Evolutionary conservation across 1,140 invertebrate species (phyloP).

Genomic region (Tachypleus tridentatus): DNA sequence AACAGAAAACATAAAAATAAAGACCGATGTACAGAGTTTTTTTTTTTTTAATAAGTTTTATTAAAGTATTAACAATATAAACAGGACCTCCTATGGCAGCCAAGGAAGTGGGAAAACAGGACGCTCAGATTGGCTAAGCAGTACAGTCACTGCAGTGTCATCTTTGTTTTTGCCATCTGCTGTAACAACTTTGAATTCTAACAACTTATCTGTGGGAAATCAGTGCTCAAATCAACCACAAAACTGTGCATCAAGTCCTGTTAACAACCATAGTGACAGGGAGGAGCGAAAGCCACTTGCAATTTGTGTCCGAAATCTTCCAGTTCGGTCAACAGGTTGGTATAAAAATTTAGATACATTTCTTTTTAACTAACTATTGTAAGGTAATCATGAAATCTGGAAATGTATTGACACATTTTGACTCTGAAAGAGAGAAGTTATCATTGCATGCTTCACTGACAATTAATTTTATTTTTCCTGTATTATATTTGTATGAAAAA

Average conservation of each 20-base stretch:
- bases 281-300: conserved; percentile 66
- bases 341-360: not conserved
- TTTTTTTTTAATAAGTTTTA: no score
- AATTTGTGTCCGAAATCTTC: conserved; percentile 83
- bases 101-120: conserved; percentile 14
- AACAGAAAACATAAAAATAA: no score
- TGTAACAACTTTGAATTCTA: conserved; percentile 12
- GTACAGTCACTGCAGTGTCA: conserved; percentile 13
- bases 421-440: no score
- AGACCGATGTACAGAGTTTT: no score
- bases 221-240: conserved; percentile 10
- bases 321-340: conserved; percentile 59
- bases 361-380: no score
- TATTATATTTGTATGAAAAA: no score
- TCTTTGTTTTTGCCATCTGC: conserved; percentile 14
- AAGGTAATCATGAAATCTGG: no score
- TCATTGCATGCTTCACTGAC: no score
- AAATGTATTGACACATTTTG: no score
- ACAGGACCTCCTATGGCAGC: conserved; percentile 20
- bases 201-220: conserved; percentile 8
- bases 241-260: conserved; percentile 1
- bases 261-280: conserved; percentile 29
- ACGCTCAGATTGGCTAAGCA: conserved; percentile 11
- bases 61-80: not conserved
- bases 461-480: no score